phyloP scores from a whole-genome alignment of 2,888 invertebrate genomes.

The Cephus runcator region DNA sequence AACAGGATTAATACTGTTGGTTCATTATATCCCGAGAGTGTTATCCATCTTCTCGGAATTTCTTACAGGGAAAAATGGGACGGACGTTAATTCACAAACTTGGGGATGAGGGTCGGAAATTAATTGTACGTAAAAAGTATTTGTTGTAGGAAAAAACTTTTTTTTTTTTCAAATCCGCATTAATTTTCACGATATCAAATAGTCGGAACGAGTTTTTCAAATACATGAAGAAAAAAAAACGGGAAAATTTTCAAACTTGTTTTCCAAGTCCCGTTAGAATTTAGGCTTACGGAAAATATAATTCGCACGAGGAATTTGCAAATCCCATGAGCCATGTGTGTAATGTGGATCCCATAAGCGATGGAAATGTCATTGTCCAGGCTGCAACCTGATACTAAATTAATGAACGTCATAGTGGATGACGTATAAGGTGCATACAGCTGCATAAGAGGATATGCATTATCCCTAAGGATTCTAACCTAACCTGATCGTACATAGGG shows the following conservation, averaged over 20 bases:
- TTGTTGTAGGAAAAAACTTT: not conserved
- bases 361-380: not conserved
- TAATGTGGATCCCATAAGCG: not conserved
- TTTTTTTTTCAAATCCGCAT: not conserved
- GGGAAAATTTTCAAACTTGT: not conserved
- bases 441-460: slow-evolving; percentile 12
- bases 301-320: not conserved
- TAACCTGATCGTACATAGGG: not conserved
- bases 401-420: slow-evolving; percentile 37
- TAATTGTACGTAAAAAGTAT: not conserved
- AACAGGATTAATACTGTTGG: not conserved
- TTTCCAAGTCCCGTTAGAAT: not conserved
- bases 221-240: not conserved
- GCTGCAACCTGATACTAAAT: slow-evolving; percentile 33
- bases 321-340: not conserved
- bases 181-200: not conserved
- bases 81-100: not conserved
- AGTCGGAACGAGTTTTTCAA: not conserved
- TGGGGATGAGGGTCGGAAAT: not conserved
- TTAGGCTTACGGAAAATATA: not conserved
- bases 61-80: not conserved
- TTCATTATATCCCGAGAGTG: not conserved
- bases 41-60: not conserved
- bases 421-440: slow-evolving; percentile 5
- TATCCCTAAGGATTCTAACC: slow-evolving; percentile 5